phyloP scores from a whole-genome alignment of 2,888 invertebrate genomes.

The Sisyra terminalis region DNA sequence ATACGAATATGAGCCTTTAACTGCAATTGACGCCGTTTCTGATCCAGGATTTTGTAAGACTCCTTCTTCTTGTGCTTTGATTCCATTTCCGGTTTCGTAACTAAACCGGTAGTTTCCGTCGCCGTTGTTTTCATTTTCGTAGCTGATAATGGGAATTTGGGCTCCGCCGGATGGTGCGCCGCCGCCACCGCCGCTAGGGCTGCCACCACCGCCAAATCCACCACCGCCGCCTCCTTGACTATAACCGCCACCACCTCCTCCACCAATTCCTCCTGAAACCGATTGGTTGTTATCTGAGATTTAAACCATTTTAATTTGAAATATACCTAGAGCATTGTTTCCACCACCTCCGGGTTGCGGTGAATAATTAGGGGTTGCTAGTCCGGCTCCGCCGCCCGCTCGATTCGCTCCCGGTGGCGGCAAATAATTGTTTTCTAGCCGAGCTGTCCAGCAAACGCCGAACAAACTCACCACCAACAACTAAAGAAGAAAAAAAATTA shows the following conservation, averaged over 20 bases:
- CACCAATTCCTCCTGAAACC: background rate
- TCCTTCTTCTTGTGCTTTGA: constrained; percentile 56
- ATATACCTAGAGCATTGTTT: background rate
- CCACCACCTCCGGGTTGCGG: constrained; percentile 1
- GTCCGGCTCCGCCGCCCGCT: constrained; percentile 4
- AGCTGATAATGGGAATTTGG: constrained; percentile 23
- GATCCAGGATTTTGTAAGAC: constrained; percentile 49
- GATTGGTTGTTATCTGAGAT: too few species aligned
- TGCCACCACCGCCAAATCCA: background rate
- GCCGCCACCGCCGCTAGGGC: background rate
- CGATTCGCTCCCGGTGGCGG: constrained; percentile 5
- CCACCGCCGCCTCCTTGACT: background rate
- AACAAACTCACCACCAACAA: constrained; percentile 3
- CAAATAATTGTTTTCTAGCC: constrained; percentile 7
- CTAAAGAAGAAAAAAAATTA: background rate
- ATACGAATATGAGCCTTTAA: constrained; percentile 41
- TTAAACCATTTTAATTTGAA: too few species aligned
- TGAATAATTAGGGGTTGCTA: constrained; percentile 5
- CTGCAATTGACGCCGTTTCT: constrained; percentile 43
- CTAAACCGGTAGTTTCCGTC: constrained; percentile 37
- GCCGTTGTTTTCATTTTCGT: constrained; percentile 25
- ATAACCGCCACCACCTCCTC: background rate
- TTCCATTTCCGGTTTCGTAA: constrained; percentile 61
- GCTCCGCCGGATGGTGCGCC: constrained; percentile 11
- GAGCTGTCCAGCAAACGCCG: constrained; percentile 4